Base-by-base conservation (phyloP, 2,888 invertebrate species). In the Aplocera efformata region DNA sequence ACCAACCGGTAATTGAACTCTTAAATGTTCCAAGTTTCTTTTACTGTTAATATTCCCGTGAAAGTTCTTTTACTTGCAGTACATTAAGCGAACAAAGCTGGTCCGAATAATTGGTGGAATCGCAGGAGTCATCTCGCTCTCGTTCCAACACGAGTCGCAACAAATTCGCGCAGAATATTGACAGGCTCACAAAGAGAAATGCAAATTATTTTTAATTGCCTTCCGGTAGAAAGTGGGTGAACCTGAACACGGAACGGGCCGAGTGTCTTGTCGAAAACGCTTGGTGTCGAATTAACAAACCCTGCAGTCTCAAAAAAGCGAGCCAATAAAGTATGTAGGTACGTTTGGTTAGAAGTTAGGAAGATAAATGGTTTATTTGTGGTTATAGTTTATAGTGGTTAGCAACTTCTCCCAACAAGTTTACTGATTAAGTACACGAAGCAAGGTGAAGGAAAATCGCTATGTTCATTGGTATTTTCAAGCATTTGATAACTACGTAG, bases 151-250 rank as follows among this genome's bases (percentile, higher is more conserved):
- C 47, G 46, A 45, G 49, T 50, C 44, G 40, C 42, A 53, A 53
- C 47, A 60, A 63, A 71, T 62, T 67, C 58, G 60, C 59, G 58
- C 55, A 67, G 67, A 73, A 62, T 71, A 72, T 67, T 68, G 62
- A 70, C 65, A 61, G 62, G 56, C 60, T 66, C 67, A 75, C 71
- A 76, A 72, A 77, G 79, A 80, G 81, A 83, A 83, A 83, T 83
- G 83, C 77, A 83, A 78, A 83, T 82, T 70, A 77, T 76, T 81
- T 84, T 83, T 84, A 83, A 84, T 82, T 82, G 79, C 78, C 67
- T 79, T 84, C 83, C 81, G 81, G 84, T 84, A 84, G 85, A 85
- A 85, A 85, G 83, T 82, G 68, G 79, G 79, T 81, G 80, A 79
- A 78, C 73, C 74, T 72, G 73, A 77, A 79, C 75, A 74, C 60